These are phyloP conservation scores for Andrena praecox DNA, from an alignment of 2,888 invertebrate species.

Conservation along the genomic window DNA sequence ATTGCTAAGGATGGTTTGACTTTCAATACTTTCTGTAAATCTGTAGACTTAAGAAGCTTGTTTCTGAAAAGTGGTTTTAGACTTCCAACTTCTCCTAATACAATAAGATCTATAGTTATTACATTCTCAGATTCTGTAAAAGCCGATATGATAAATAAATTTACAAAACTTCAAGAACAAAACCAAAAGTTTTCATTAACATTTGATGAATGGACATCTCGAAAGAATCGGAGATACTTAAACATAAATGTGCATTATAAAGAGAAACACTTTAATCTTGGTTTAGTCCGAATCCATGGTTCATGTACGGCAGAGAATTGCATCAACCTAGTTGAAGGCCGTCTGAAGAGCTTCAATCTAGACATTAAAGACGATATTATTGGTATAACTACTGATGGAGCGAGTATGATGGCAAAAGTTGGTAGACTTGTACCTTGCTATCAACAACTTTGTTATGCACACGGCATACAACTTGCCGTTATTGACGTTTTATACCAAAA, in stretches of 20 bases:
- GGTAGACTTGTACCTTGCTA: slow-evolving; percentile 29
- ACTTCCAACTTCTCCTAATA: slow-evolving; percentile 57
- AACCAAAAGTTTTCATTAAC: slow-evolving; percentile 36
- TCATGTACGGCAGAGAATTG: slow-evolving; percentile 57
- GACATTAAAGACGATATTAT: slow-evolving; percentile 63
- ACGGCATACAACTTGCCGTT: slow-evolving; percentile 53
- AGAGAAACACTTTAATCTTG: slow-evolving; percentile 62
- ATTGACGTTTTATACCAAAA: slow-evolving; percentile 64
- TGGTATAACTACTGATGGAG: slow-evolving; percentile 64
- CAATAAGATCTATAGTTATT: slow-evolving; percentile 50
- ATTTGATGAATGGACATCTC: slow-evolving; percentile 52
- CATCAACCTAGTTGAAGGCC: slow-evolving; percentile 50
- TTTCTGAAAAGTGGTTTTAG: slow-evolving; percentile 55
- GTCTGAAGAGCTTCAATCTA: slow-evolving; percentile 53
- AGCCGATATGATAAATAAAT: slow-evolving; percentile 56
- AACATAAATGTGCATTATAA: slow-evolving; percentile 60
- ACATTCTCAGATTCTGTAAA: slow-evolving; percentile 56
- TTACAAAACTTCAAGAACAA: slow-evolving; percentile 68
- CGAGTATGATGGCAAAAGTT: slow-evolving; percentile 62
- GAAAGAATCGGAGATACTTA: slow-evolving; percentile 56
- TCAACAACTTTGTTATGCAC: slow-evolving; percentile 17
- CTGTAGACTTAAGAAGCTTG: slow-evolving; percentile 54
- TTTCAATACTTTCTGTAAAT: slow-evolving; percentile 48
- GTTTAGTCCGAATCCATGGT: slow-evolving; percentile 59
- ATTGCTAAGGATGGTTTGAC: slow-evolving; percentile 45